Percentiles rank a stretch among this genome's conserved stretches.
Evolutionary conservation across 2,113 vertebrate genomes (phyloP).

Genomic region (Rhabdornis inornatus): DNA sequence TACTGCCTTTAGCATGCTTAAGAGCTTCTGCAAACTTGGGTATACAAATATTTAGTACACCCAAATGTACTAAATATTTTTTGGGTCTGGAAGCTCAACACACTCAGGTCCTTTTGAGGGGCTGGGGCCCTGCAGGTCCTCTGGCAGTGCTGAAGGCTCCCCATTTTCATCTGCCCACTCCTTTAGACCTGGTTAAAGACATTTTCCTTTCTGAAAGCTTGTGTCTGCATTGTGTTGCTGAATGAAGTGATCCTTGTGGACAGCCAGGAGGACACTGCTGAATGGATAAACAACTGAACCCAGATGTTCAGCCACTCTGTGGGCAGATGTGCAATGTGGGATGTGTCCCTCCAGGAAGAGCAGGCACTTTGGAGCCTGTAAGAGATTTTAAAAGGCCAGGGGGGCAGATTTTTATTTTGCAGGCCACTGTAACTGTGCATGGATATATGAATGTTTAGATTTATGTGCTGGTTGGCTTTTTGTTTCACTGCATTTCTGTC

Average conservation of each 20-base stretch:
- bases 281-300: not conserved
- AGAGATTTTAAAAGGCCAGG: not conserved
- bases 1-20: not conserved
- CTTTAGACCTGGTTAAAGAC: not conserved
- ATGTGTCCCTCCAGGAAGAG: not conserved
- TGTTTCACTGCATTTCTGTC: not conserved
- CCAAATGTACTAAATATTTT: too few species aligned
- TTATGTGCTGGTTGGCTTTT: not conserved
- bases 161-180: accelerated
- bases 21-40: not conserved
- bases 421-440: not conserved
- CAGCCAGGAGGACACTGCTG: not conserved
- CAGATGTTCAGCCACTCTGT: not conserved
- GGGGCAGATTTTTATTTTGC: not conserved
- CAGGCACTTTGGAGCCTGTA: not conserved
- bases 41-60: not conserved
- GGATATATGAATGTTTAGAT: not conserved
- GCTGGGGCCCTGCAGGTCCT: not conserved
- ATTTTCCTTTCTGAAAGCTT: not conserved
- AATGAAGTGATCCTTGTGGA: not conserved
- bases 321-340: not conserved
- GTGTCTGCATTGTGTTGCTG: not conserved
- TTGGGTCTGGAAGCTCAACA: not conserved
- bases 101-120: not conserved
- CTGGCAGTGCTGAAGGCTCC: not conserved